Base-by-base conservation (phyloP, 2,888 invertebrate genomes). In the Drosophila paucipuncta region DNA sequence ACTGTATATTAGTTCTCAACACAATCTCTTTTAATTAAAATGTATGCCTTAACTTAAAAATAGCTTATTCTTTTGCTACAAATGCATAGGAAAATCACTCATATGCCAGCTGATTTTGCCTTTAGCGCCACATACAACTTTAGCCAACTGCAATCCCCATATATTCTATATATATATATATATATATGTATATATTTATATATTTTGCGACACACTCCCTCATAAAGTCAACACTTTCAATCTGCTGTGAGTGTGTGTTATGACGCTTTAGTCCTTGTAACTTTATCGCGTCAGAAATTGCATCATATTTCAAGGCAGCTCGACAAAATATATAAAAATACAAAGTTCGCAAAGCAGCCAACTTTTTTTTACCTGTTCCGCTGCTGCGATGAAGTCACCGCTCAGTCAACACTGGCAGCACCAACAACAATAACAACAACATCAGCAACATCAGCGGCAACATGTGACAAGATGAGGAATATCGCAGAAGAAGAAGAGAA, bases 201-300 rank as follows among this genome's bases (percentile, higher is more conserved):
- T 72, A 55, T 73, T 52, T 62, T 43, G 37, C 31, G 6, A 33
- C 30, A 74, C 41, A 47, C 58, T 18, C 54, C 39, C 59, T 62
- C 64, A 50, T 63, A 88, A 88, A 88, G 90, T 83, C 81, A 89
- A 85, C 78, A 78, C 75, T 76, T 73, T 73, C 80, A 72, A 73
- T 67, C 64, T 72, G 75, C 33, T 65, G 49, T 47, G 41, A 55
- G 47, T 54, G 49, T 68, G 66, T 77, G 82, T 52, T 76, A 72
- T 77, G 78, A 78, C 78, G 61, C 77, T 66, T 81, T 77, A 81
- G 78, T 87, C 73, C 82, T 73, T 84, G 85, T 78, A 87, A 84
- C 85, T 91, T 87, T 87, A 89, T 89, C 80, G 85, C 81, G 58
- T 76, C 85, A 88, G 82, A 91, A 88, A 88, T 89, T 91, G 91